A percentile compares a stretch with the other conserved stretches of the same genome.
These are phyloP conservation scores for Merluccius polli DNA, from an alignment of 2,797 vertebrate species.

Conservation along the genomic window DNA sequence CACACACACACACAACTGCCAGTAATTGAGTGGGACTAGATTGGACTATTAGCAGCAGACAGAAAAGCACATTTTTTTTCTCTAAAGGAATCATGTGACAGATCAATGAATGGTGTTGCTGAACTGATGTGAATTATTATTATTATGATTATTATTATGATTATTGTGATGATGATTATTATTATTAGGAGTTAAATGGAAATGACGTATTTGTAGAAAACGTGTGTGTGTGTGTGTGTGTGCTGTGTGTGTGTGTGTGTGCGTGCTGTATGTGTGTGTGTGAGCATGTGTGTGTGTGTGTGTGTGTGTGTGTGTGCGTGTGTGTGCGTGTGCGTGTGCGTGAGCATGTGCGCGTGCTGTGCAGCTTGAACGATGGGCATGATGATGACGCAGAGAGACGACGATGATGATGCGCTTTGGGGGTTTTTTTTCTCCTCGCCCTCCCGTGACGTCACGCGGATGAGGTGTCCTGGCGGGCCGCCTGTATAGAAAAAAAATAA, in stretches of 20 bases:
- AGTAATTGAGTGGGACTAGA: neutral
- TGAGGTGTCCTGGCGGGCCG: slow-evolving; percentile 40
- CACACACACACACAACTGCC: too few relatives aligned
- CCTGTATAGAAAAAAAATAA: slow-evolving; percentile 57
- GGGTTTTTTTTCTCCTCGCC: slow-evolving; percentile 5
- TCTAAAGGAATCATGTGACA: neutral
- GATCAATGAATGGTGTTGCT: neutral
- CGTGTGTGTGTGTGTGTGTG: too few relatives aligned
- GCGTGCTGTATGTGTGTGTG: too few relatives aligned
- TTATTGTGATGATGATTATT: too few relatives aligned
- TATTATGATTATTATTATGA: too few relatives aligned
- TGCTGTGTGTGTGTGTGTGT: too few relatives aligned
- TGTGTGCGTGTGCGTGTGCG: slow-evolving; percentile 17
- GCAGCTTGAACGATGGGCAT: neutral
- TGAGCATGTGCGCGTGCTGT: slow-evolving; percentile 14
- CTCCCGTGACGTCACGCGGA: slow-evolving; percentile 47
- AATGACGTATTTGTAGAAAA: too few relatives aligned
- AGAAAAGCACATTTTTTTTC: neutral
- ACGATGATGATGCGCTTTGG: slow-evolving; percentile 8
- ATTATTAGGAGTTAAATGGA: too few relatives aligned
- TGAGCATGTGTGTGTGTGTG: too few relatives aligned
- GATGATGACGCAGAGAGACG: neutral
- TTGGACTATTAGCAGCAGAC: neutral
- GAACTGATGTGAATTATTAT: neutral
- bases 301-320: neutral